Evolutionary conservation across 2,888 invertebrate genomes (phyloP), one percentile per base, ranked within the genome.

Genomic region (Heliconius hortense): DNA sequence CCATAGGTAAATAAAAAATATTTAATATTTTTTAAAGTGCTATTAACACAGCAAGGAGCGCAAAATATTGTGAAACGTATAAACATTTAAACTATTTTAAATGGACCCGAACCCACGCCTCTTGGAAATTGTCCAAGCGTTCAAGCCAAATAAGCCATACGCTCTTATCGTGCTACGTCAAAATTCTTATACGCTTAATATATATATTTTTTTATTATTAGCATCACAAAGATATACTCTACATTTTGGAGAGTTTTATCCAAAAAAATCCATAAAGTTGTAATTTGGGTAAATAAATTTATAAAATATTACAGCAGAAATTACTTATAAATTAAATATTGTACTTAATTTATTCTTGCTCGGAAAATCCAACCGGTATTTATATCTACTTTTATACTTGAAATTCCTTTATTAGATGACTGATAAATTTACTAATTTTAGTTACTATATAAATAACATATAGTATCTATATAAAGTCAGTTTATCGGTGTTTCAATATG

Each of bases 311-410:
- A 56, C 13, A 35, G 4, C 35, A 64, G 10, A 11, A 35, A 64
- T 35, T 64, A n/a, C 4, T 64, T 35, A n/a, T 35, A 64, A 64
- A 35, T 64, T 15, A 35, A 64, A n/a, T n/a, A 64, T 64, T 63
- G n/a, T 56, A 11, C 8, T 7, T 56, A 56, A 56, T 56, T 56
- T 56, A 56, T 11, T 10, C 18, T 64, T 35, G 4, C n/a, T 4
- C 63, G 35, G 63, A 31, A 31, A 35, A 35, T 3, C 13, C n/a
- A 35, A 21, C 8, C n/a, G 4, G 21, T 62, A 28, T 62, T 31
- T 63, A 56, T 56, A 56, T n/a, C n/a, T n/a, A n/a, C n/a, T 53
- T 53, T 53, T 53, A n/a, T n/a, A 8, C 1, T n/a, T 53, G 48
- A 48, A 39, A 39, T 39, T 18, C 48, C 18, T 48, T 48, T 48